phyloP scores from a whole-genome alignment of 2,113 vertebrate species.

The Aphyosemion australe region DNA sequence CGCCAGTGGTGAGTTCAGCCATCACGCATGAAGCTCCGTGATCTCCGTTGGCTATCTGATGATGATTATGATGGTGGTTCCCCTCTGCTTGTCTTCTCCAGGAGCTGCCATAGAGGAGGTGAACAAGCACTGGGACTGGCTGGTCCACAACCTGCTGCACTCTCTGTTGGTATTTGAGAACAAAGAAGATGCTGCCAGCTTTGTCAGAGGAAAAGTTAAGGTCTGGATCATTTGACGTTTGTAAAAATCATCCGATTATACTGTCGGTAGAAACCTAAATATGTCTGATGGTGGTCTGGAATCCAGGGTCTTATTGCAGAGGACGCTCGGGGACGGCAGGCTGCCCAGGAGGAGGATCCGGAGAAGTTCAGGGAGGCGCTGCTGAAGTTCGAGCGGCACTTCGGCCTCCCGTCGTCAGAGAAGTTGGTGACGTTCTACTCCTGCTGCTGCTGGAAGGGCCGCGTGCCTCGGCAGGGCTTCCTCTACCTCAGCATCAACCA shows the following conservation, averaged over 20 bases:
- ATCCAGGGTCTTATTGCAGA: constrained; percentile 94
- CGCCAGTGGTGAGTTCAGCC: constrained; percentile 88
- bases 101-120: constrained; percentile 92
- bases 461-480: constrained; percentile 96
- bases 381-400: constrained; percentile 90
- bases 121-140: constrained; percentile 94
- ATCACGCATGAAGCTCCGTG: too few species aligned
- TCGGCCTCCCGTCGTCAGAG: constrained; percentile 90
- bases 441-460: constrained; percentile 97
- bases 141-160: constrained; percentile 91
- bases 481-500: constrained; percentile 97
- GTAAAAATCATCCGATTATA: too few species aligned
- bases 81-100: constrained; percentile 55
- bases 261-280: too few species aligned
- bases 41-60: too few species aligned
- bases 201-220: constrained; percentile 96
- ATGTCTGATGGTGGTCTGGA: background rate
- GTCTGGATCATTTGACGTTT: constrained; percentile 63
- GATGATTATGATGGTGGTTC: too few species aligned
- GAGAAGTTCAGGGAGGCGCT: constrained; percentile 91
- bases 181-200: constrained; percentile 92
- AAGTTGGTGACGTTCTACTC: constrained; percentile 93
- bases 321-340: constrained; percentile 87
- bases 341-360: constrained; percentile 90
- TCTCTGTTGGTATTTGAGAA: constrained; percentile 96